Conservation (phyloP, 2,888 invertebrate species). For the Caenorhabditis imperialis region DNA sequence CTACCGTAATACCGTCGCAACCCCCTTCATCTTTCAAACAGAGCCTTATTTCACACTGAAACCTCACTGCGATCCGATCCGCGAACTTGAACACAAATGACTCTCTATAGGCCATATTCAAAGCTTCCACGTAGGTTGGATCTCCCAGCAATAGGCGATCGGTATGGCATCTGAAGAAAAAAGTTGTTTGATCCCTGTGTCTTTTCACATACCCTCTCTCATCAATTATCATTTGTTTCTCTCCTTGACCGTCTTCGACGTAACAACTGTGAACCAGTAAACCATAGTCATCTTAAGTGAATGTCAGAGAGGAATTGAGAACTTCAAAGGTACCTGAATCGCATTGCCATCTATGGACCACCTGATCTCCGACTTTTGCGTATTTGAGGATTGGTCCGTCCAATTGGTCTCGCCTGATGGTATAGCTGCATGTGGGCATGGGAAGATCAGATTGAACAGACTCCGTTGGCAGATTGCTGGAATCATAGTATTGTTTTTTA, state of each 20-base stretch:
- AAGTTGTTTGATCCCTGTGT: conserved; percentile 1
- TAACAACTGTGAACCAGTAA: conserved; percentile 77
- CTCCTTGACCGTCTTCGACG: conserved; percentile 78
- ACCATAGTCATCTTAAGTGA: conserved; percentile 74
- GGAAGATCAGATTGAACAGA: conserved; percentile 71
- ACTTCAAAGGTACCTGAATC: conserved; percentile 65
- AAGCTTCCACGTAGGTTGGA: conserved; percentile 77
- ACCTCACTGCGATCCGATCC: conserved; percentile 76
- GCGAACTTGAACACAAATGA: conserved; percentile 78
- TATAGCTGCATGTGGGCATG: conserved; percentile 76
- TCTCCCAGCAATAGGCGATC: conserved; percentile 77
- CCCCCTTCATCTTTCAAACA: conserved; percentile 77
- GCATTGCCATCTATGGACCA: conserved; percentile 78
- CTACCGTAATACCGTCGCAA: conserved; percentile 76
- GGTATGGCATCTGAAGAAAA: conserved; percentile 72
- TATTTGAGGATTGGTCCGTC: conserved; percentile 76
- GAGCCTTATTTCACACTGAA: conserved; percentile 77
- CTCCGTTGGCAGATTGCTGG: conserved; percentile 74
- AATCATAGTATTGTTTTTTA: conserved; percentile 36
- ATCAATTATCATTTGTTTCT: conserved; percentile 74
- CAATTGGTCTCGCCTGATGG: conserved; percentile 77
- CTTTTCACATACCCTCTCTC: conserved; percentile 69
- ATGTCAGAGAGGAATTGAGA: not conserved
- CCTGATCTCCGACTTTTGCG: conserved; percentile 77
- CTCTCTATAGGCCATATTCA: conserved; percentile 78